phyloP scores from a whole-genome alignment of 2,113 vertebrate genomes.

The Pelobates fuscus region DNA sequence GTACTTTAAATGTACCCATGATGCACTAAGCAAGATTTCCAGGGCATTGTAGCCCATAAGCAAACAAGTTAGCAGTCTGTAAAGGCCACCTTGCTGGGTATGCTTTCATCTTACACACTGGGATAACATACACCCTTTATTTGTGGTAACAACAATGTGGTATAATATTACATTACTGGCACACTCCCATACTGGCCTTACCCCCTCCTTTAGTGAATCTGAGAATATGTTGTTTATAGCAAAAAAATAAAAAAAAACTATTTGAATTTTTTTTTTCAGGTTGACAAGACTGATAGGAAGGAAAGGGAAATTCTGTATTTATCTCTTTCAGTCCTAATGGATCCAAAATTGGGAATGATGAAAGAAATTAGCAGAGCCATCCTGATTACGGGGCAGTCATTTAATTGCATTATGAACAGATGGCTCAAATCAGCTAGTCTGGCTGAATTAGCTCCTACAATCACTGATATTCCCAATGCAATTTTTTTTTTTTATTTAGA shows the following conservation, averaged over 20 bases:
- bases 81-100: too few species aligned
- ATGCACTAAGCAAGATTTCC: too few species aligned
- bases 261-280: background rate
- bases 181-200: too few species aligned
- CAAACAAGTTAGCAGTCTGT: too few species aligned
- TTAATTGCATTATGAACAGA: conserved; percentile 40
- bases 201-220: background rate
- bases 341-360: conserved; percentile 42
- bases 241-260: background rate
- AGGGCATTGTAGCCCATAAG: too few species aligned
- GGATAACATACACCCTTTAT: too few species aligned
- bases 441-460: conserved; percentile 27
- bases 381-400: conserved; percentile 33
- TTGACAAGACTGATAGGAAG: background rate
- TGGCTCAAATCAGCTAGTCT: conserved; percentile 40
- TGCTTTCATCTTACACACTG: too few species aligned
- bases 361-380: conserved; percentile 35
- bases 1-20: too few species aligned
- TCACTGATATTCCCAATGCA: conserved; percentile 29
- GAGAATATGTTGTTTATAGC: background rate
- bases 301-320: conserved; percentile 8
- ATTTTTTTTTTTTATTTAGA: background rate
- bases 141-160: too few species aligned
- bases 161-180: too few species aligned
- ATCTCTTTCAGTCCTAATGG: conserved; percentile 38